phyloP scores from a whole-genome alignment of 2,797 vertebrate species.

The Distichodus sexfasciatus region DNA sequence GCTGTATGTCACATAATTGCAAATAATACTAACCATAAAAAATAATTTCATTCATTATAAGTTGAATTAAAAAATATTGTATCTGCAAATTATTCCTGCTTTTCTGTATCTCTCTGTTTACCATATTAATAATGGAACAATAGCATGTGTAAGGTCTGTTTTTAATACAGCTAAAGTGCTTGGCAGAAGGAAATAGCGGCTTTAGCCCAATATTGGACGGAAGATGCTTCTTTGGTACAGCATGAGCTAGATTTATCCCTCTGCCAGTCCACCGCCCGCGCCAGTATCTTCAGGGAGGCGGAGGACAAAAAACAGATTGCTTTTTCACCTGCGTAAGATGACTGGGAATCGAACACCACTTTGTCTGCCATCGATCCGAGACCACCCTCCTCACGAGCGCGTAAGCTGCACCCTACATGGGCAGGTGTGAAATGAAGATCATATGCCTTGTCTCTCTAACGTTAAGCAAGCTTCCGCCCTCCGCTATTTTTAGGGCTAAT shows the following conservation, averaged over 20 bases:
- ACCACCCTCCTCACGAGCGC: constrained; percentile 8
- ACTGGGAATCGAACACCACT: constrained; percentile 32
- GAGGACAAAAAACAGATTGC: constrained; percentile 20
- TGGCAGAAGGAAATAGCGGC: constrained; percentile 7
- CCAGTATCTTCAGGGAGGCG: not conserved
- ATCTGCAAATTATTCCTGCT: too few species aligned
- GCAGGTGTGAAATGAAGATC: constrained; percentile 6
- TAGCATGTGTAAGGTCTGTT: too few species aligned
- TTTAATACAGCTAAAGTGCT: constrained; percentile 4
- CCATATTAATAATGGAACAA: too few species aligned
- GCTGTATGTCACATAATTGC: not conserved
- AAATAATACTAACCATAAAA: not conserved
- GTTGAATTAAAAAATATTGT: too few species aligned
- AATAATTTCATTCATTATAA: too few species aligned
- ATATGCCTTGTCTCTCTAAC: constrained; percentile 11
- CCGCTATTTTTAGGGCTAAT: too few species aligned
- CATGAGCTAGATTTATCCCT: constrained; percentile 28
- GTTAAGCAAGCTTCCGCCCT: constrained; percentile 4
- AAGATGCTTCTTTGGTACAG: not conserved
- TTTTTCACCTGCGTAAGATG: constrained; percentile 33
- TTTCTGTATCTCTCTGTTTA: too few species aligned
- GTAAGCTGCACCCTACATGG: not conserved
- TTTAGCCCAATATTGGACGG: constrained; percentile 8
- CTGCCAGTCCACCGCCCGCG: not conserved
- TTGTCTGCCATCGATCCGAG: constrained; percentile 37